Percentiles rank a stretch among this genome's conserved stretches.
Conservation (phyloP, 1,140 invertebrate genomes). For the Drosophila paulistorum region DNA sequence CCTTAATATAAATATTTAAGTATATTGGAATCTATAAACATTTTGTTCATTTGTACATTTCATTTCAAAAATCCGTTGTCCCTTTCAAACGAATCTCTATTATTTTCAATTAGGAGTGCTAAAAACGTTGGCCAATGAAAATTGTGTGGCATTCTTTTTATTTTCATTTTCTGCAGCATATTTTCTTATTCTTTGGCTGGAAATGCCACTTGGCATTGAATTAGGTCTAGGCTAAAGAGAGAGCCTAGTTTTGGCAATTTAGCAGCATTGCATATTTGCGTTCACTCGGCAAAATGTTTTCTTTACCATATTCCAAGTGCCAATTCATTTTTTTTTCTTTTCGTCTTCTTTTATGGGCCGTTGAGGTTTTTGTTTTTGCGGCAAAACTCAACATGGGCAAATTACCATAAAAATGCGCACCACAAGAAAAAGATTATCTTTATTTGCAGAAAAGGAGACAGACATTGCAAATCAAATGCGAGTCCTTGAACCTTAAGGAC, state of each 20-base stretch:
- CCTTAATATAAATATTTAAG: too few species aligned
- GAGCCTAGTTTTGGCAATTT: not conserved
- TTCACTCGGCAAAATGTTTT: not conserved
- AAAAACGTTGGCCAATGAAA: not conserved
- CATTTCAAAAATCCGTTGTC: too few species aligned
- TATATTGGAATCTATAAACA: too few species aligned
- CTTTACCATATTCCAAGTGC: conserved; percentile 30
- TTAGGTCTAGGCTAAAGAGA: conserved; percentile 24
- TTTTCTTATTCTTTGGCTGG: not conserved
- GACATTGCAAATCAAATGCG: conserved; percentile 51
- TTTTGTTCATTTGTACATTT: too few species aligned
- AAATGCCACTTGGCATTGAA: conserved; percentile 48
- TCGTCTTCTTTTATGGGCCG: conserved; percentile 18
- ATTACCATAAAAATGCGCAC: conserved; percentile 79
- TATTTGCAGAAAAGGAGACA: conserved; percentile 54
- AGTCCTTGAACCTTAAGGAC: conserved; percentile 72
- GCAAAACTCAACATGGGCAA: conserved; percentile 35
- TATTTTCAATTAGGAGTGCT: not conserved
- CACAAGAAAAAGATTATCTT: conserved; percentile 70
- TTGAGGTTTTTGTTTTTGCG: conserved; percentile 41
- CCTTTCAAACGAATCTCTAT: not conserved
- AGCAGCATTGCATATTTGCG: not conserved
- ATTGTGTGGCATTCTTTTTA: conserved; percentile 25
- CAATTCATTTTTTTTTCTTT: conserved; percentile 43
- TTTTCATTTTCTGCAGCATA: conserved; percentile 24